Evolutionary conservation across 2,888 invertebrate species (phyloP).

Genomic region (Eupithecia abbreviata): DNA sequence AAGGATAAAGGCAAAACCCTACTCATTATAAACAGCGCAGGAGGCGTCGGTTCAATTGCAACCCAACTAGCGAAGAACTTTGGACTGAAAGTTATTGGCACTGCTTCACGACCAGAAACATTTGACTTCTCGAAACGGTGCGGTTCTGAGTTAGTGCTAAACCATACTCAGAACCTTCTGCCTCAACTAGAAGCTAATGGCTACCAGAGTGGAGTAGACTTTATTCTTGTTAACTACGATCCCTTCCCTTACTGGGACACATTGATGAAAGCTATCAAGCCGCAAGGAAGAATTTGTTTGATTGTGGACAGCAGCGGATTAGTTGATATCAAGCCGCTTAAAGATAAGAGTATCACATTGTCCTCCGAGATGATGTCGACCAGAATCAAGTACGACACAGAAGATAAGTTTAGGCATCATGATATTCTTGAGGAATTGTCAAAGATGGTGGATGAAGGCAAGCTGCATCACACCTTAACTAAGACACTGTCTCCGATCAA

Average conservation of each 20-base stretch:
- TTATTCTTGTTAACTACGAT: slow-evolving; percentile 72
- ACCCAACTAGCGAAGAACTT: slow-evolving; percentile 69
- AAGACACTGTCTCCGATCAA: slow-evolving; percentile 71
- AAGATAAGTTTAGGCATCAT: slow-evolving; percentile 65
- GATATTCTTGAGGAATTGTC: slow-evolving; percentile 66
- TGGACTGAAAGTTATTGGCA: slow-evolving; percentile 73
- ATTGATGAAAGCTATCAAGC: slow-evolving; percentile 67
- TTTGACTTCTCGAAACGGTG: background rate
- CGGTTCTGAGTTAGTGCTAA: slow-evolving; percentile 61
- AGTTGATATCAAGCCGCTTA: slow-evolving; percentile 64
- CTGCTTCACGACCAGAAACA: slow-evolving; percentile 70
- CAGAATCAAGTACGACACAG: slow-evolving; percentile 70
- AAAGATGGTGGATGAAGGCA: slow-evolving; percentile 64
- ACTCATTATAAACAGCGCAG: slow-evolving; percentile 73
- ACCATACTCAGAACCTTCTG: slow-evolving; percentile 65
- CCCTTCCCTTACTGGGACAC: slow-evolving; percentile 76
- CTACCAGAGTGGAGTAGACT: slow-evolving; percentile 67
- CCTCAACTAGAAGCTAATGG: slow-evolving; percentile 66
- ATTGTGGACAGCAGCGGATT: slow-evolving; percentile 71
- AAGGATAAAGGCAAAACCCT: slow-evolving; percentile 70
- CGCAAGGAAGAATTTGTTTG: slow-evolving; percentile 73
- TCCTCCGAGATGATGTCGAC: slow-evolving; percentile 72
- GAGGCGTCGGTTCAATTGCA: slow-evolving; percentile 74
- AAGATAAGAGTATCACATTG: slow-evolving; percentile 73
- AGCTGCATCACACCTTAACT: slow-evolving; percentile 65